A percentile compares a stretch with the other conserved stretches of the same genome.
These are phyloP conservation scores for Vanessa atalanta DNA, from an alignment of 1,140 invertebrate genomes.

Conservation along the genomic window DNA sequence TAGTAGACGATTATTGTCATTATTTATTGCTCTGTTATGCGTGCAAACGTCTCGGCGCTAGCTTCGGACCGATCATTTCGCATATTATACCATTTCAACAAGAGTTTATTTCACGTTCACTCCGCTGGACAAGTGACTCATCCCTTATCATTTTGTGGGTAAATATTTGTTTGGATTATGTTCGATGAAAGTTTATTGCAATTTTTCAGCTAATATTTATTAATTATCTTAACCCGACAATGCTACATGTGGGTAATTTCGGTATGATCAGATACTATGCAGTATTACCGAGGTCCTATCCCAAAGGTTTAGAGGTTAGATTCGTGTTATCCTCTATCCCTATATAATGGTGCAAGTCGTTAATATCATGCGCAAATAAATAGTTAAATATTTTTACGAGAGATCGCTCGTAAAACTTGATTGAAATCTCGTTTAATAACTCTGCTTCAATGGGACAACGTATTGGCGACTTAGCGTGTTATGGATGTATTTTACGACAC, in stretches of 20 bases:
- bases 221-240: slow-evolving; percentile 58
- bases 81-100: too few species aligned
- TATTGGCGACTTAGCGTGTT: slow-evolving; percentile 57
- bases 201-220: slow-evolving; percentile 49
- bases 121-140: too few species aligned
- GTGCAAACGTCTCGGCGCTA: too few species aligned
- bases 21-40: too few species aligned
- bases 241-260: slow-evolving; percentile 32
- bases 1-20: too few species aligned
- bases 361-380: slow-evolving; percentile 77
- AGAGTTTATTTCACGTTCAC: too few species aligned
- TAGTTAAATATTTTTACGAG: slow-evolving; percentile 78
- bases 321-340: slow-evolving; percentile 35
- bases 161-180: not conserved
- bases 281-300: slow-evolving; percentile 37
- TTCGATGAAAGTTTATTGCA: slow-evolving; percentile 1
- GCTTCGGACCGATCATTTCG: too few species aligned
- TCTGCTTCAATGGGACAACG: slow-evolving; percentile 53
- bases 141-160: not conserved
- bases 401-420: slow-evolving; percentile 76
- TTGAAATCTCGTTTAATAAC: slow-evolving; percentile 70
- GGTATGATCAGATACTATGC: slow-evolving; percentile 28
- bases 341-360: slow-evolving; percentile 61
- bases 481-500: slow-evolving; percentile 56
- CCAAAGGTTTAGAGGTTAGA: slow-evolving; percentile 44